These are phyloP conservation scores for Liasis olivaceus DNA, from an alignment of 2,797 vertebrate genomes.

Conservation along the genomic window DNA sequence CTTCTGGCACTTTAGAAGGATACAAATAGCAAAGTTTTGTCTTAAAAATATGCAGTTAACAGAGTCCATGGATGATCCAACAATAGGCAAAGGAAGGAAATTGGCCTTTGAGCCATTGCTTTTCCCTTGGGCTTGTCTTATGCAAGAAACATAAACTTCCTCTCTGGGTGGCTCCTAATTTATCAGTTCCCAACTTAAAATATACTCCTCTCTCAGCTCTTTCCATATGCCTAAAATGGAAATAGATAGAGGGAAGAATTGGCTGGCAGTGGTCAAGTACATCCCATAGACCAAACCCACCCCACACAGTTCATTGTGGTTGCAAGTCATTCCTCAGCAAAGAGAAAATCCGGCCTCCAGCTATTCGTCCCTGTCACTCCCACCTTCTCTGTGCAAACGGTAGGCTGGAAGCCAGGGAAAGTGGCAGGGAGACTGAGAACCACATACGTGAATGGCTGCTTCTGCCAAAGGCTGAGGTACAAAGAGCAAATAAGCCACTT, in stretches of 20 bases:
- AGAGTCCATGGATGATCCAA: background rate
- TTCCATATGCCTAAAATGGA: constrained; percentile 26
- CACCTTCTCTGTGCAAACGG: too few relatives aligned
- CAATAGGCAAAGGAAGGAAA: background rate
- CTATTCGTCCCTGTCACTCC: too few relatives aligned
- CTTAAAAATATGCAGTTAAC: too few relatives aligned
- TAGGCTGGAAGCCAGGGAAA: too few relatives aligned
- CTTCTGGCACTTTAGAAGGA: too few relatives aligned
- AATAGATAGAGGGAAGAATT: background rate
- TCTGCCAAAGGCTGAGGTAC: too few relatives aligned
- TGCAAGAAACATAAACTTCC: constrained; percentile 16
- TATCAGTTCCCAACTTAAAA: constrained; percentile 7
- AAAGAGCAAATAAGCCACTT: too few relatives aligned
- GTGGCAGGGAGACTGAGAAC: too few relatives aligned
- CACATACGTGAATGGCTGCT: too few relatives aligned
- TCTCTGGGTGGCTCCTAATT: background rate
- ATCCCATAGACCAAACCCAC: background rate
- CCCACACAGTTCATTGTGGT: background rate
- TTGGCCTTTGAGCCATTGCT: background rate
- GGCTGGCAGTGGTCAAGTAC: background rate
- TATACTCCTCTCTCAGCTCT: background rate
- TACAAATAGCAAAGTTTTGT: too few relatives aligned
- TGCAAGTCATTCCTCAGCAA: too few relatives aligned
- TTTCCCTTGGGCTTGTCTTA: background rate
- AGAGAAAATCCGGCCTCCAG: too few relatives aligned